Evolutionary conservation across 2,888 invertebrate species (phyloP).

Genomic region (Oscheius sp.): DNA sequence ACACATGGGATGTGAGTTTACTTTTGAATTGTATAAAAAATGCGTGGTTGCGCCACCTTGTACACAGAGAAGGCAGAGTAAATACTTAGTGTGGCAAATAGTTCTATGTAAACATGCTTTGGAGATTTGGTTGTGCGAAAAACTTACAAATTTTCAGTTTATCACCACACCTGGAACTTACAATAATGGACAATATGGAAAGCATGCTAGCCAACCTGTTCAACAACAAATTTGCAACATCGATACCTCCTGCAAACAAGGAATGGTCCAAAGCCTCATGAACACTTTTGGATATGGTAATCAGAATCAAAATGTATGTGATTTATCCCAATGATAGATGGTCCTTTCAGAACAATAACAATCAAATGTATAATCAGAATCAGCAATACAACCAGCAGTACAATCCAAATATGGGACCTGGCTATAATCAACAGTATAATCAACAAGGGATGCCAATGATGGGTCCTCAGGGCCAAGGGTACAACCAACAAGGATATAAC

Average conservation of each 20-base stretch:
- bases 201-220: neutral
- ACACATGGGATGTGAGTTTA: conserved; percentile 25
- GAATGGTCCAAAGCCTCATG: neutral
- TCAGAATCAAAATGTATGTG: neutral
- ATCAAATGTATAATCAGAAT: neutral
- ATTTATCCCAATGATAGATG: no score
- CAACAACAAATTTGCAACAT: conserved; percentile 20
- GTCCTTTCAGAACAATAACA: neutral
- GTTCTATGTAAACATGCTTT: conserved; percentile 17
- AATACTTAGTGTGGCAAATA: conserved; percentile 14
- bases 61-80: conserved; percentile 21
- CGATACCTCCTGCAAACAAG: conserved; percentile 9
- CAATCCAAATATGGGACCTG: neutral
- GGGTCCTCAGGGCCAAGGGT: neutral
- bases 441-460: neutral
- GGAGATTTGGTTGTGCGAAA: conserved; percentile 1
- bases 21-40: conserved; percentile 2
- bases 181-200: conserved; percentile 18
- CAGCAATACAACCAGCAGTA: neutral
- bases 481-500: neutral
- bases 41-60: neutral
- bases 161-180: conserved; percentile 5
- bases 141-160: conserved; percentile 9
- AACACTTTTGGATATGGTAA: neutral
- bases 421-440: neutral